Base-by-base conservation (phyloP, 2,888 invertebrate species). In the Rhagonycha fulva region DNA sequence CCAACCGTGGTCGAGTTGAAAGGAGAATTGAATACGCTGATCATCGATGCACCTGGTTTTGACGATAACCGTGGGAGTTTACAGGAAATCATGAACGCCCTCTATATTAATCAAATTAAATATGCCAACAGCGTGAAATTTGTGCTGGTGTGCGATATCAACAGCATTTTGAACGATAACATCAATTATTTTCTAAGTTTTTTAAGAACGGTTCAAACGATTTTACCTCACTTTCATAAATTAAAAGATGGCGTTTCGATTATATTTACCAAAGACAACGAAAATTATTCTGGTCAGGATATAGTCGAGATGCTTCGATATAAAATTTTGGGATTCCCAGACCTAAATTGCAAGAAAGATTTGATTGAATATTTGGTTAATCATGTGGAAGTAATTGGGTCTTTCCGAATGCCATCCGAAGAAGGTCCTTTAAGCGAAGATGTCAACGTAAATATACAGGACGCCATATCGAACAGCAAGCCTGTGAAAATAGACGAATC, bases 21-120 rank as follows among this genome's bases (percentile, higher is more conserved):
- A 32, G 68, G 24, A 14, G 24, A 62, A 24, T 30, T 19, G 2
- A 68, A 72, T 14, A 67, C 71, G 0, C 12, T 76, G 7, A 71
- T 74, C 9, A 30, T 76, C 5, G 76, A 76, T 32, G 73, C 76
- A 9, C 76, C 76, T 5, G 76, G 76, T 9, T 76, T 76, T 61
- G 76, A 76, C 14, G 76, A 76, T 30, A 76, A 76, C 26, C 69
- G 76, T 62, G 73, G 76, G 7, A 47, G n/a, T 7, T 10, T 71
- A 14, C 76, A 76, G 62, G 76, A 76, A 32, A 71, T 76, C 9
- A 61, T 62, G 9, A 76, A 76, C 30, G 66, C 76, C 4, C 23
- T 74, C 14, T 74, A 76, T 61, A 74, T 76, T 12, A 76, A 76
- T 14, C 76, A 76, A 63, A 71, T 76, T 10, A 74, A 76, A 30